A percentile compares a stretch with the other conserved stretches of the same genome.
Evolutionary conservation across 1,140 invertebrate genomes (phyloP).

Genomic region (Kradibia gibbosae): DNA sequence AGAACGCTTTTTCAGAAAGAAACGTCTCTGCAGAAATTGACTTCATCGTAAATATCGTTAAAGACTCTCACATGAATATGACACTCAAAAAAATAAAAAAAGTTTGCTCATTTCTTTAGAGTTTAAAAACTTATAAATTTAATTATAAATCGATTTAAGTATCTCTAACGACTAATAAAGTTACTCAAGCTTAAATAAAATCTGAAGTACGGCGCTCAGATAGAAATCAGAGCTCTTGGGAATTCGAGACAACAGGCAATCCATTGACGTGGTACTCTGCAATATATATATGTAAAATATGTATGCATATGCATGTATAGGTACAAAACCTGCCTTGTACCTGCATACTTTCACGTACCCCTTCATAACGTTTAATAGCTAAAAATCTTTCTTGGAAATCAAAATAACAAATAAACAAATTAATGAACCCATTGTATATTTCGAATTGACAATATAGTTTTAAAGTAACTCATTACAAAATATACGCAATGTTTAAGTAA

Average conservation of each 20-base stretch:
- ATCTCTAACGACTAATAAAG: not conserved
- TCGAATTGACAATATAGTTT: not conserved
- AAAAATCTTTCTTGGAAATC: not conserved
- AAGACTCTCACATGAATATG: not conserved
- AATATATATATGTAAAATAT: no score
- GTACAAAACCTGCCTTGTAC: not conserved
- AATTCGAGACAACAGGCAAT: not conserved
- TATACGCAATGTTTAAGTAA: not conserved
- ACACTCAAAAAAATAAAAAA: not conserved
- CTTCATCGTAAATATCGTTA: not conserved
- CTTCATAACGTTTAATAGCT: not conserved
- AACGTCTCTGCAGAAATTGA: not conserved
- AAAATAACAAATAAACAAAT: not conserved
- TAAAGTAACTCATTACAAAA: not conserved
- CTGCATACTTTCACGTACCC: not conserved
- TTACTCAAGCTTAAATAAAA: not conserved
- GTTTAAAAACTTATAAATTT: not conserved
- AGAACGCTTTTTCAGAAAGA: no score
- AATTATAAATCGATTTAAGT: not conserved
- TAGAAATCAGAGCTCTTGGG: not conserved
- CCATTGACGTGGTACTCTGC: not conserved
- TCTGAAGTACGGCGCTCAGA: not conserved
- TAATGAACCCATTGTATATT: not conserved
- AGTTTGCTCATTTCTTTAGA: not conserved
- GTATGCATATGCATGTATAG: no score